These are phyloP conservation scores for Chrysodeixis includens DNA, from an alignment of 2,888 invertebrate species.

Conservation along the genomic window DNA sequence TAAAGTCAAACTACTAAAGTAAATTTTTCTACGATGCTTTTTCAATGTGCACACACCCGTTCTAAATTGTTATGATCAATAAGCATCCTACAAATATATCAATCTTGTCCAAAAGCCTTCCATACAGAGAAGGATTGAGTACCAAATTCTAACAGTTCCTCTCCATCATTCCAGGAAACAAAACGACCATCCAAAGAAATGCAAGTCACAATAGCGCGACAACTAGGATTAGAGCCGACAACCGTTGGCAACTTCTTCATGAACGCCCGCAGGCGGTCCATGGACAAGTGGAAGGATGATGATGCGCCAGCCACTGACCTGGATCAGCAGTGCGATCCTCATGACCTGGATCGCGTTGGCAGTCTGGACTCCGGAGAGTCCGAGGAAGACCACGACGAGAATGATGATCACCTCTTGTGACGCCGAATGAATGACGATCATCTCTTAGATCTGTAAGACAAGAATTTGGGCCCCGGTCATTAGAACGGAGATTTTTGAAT, in stretches of 20 bases:
- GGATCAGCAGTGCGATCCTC: slow-evolving; percentile 87
- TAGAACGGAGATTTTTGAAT: background rate
- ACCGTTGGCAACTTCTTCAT: slow-evolving; percentile 99
- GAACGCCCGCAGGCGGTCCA: slow-evolving; percentile 99
- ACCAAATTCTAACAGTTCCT: background rate
- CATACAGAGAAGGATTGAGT: too few relatives aligned
- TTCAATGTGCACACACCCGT: too few relatives aligned
- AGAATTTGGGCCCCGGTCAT: slow-evolving; percentile 66
- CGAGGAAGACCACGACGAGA: slow-evolving; percentile 84
- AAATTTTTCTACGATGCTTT: too few relatives aligned
- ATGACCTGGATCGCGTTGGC: slow-evolving; percentile 84
- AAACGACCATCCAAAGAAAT: slow-evolving; percentile 99
- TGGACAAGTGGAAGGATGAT: slow-evolving; percentile 99
- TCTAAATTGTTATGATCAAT: too few relatives aligned
- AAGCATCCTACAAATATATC: too few relatives aligned
- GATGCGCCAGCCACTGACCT: slow-evolving; percentile 91
- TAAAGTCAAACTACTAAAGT: too few relatives aligned
- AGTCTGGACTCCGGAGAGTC: slow-evolving; percentile 84
- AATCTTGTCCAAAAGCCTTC: too few relatives aligned
- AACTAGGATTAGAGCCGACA: slow-evolving; percentile 98
- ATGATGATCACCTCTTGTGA: slow-evolving; percentile 88
- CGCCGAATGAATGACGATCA: slow-evolving; percentile 82
- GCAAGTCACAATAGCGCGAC: slow-evolving; percentile 99
- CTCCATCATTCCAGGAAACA: slow-evolving; percentile 93
- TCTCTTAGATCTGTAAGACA: slow-evolving; percentile 84